These are phyloP conservation scores for Potamarius usumacintae DNA, from an alignment of 2,113 vertebrate species.

Conservation along the genomic window DNA sequence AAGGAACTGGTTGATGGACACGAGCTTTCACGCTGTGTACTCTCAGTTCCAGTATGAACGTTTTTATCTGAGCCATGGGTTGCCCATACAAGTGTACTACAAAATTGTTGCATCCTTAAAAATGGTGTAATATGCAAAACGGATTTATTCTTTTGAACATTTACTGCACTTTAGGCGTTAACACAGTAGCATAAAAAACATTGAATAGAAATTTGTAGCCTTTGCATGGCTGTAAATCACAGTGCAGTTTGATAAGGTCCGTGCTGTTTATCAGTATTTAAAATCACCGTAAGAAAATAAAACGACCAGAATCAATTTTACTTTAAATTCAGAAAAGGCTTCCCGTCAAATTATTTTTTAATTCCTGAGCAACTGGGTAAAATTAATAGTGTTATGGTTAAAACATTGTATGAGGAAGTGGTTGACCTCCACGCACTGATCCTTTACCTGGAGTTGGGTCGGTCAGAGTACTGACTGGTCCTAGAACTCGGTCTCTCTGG, in stretches of 20 bases:
- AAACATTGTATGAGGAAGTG: neutral
- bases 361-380: neutral
- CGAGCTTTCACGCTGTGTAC: neutral
- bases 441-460: slow-evolving; percentile 82
- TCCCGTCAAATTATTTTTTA: neutral
- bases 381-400: neutral
- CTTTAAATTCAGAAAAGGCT: too few species aligned
- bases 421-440: neutral
- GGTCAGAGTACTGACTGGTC: slow-evolving; percentile 90
- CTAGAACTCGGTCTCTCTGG: slow-evolving; percentile 85
- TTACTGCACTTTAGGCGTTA: neutral
- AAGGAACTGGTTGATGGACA: neutral
- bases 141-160: neutral
- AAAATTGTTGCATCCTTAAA: neutral
- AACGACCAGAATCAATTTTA: neutral
- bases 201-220: neutral
- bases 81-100: neutral
- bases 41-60: neutral
- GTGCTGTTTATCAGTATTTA: neutral
- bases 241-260: neutral
- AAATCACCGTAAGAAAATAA: neutral
- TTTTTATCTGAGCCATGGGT: neutral
- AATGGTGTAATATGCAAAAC: neutral
- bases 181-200: neutral
- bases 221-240: neutral